phyloP scores from a whole-genome alignment of 2,888 invertebrate genomes.

The Seira sanloemensis region DNA sequence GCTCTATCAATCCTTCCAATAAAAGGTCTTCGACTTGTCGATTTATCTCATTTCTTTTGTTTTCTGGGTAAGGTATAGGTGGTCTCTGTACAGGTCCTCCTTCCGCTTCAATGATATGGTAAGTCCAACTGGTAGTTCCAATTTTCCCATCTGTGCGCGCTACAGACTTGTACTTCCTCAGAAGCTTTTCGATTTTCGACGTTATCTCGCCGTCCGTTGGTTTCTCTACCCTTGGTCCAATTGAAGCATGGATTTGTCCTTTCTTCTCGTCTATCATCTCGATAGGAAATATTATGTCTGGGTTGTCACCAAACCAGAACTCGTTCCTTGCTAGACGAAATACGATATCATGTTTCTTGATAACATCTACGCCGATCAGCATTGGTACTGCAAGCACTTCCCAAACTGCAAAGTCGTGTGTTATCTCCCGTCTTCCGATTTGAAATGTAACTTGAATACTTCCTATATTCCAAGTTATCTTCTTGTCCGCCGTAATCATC shows the following conservation, averaged over 20 bases:
- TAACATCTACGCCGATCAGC: slow-evolving; percentile 23
- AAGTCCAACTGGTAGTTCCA: neutral
- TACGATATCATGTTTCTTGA: slow-evolving; percentile 1
- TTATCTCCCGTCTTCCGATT: neutral
- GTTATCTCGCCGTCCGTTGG: neutral
- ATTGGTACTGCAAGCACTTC: neutral
- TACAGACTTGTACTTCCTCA: slow-evolving; percentile 30
- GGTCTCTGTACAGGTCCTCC: slow-evolving; percentile 16
- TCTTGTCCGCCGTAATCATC: neutral
- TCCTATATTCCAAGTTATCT: neutral
- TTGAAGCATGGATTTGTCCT: no score
- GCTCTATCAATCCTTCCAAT: slow-evolving; percentile 29
- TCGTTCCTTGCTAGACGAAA: neutral
- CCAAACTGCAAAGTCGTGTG: slow-evolving; percentile 11
- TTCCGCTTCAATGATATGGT: slow-evolving; percentile 45
- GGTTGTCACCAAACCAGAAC: slow-evolving; percentile 33
- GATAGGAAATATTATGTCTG: slow-evolving; percentile 9
- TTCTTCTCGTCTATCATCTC: neutral
- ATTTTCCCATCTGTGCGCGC: slow-evolving; percentile 21
- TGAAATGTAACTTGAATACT: neutral
- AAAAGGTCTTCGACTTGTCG: slow-evolving; percentile 41
- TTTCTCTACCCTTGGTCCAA: neutral
- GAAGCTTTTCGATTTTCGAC: slow-evolving; percentile 13
- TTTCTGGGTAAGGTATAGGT: neutral
- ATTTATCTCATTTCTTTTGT: slow-evolving; percentile 22